Percentiles rank a stretch among this genome's conserved stretches.
These are phyloP conservation scores for Myxocyprinus asiaticus DNA, from an alignment of 2,113 vertebrate genomes.

Conservation along the genomic window DNA sequence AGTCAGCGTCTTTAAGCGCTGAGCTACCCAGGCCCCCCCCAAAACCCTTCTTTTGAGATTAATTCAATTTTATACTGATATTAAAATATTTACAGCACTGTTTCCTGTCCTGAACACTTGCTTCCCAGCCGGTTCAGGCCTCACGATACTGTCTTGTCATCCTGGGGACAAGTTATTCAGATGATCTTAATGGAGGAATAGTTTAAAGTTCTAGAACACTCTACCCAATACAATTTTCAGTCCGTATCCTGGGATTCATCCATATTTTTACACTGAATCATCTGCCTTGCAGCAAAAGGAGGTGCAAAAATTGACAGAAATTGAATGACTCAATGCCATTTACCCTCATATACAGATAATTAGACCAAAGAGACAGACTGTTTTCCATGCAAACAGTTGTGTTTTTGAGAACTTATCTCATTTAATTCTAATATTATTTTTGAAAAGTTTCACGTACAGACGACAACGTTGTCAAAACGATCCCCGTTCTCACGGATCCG, in stretches of 20 bases:
- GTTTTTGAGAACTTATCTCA: too few species aligned
- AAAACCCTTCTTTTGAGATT: too few species aligned
- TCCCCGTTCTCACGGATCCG: too few species aligned
- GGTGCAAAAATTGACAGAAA: constrained; percentile 8
- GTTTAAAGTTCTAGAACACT: constrained; percentile 43
- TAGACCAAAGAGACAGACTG: too few species aligned
- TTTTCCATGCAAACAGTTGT: too few species aligned
- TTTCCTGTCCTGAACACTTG: constrained; percentile 39
- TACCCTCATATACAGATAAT: too few species aligned
- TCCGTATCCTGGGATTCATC: neutral
- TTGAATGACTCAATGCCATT: neutral
- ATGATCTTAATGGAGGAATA: constrained; percentile 54
- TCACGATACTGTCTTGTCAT: constrained; percentile 65
- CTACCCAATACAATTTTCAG: constrained; percentile 34
- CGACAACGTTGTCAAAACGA: too few species aligned
- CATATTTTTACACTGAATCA: neutral
- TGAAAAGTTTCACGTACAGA: too few species aligned
- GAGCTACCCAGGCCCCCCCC: too few species aligned
- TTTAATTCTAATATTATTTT: too few species aligned
- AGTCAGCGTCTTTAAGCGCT: too few species aligned
- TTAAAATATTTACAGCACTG: constrained; percentile 1
- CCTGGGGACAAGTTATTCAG: constrained; percentile 69
- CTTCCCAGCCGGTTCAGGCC: constrained; percentile 76
- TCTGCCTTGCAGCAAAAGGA: neutral
- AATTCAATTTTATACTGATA: too few species aligned